A percentile compares a stretch with the other conserved stretches of the same genome.
phyloP scores from a whole-genome alignment of 2,888 invertebrate species.

The Chrysolina haemoptera region DNA sequence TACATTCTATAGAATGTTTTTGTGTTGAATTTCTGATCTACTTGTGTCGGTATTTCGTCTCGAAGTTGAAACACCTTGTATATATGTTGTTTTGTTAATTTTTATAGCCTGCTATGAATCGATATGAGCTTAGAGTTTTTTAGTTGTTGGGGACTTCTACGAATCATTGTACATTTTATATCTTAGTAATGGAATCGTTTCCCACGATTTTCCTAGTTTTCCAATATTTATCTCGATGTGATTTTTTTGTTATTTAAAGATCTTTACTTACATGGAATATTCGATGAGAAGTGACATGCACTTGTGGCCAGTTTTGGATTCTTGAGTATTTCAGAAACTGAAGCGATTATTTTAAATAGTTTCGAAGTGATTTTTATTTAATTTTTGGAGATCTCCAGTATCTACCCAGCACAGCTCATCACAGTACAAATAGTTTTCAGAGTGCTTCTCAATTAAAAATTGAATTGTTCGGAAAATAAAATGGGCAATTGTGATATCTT shows the following conservation, averaged over 20 bases:
- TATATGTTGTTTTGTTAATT: constrained; percentile 4
- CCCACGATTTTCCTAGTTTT: neutral
- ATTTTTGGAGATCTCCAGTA: neutral
- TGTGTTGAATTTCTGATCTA: neutral
- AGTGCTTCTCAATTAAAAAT: neutral
- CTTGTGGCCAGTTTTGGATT: too few relatives aligned
- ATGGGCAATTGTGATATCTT: too few relatives aligned
- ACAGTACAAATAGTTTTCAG: neutral
- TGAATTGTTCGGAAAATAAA: neutral
- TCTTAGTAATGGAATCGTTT: neutral
- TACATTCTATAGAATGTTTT: neutral
- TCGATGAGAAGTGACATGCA: neutral
- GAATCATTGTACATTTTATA: neutral
- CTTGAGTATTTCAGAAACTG: too few relatives aligned
- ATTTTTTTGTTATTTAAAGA: neutral
- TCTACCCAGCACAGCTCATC: neutral
- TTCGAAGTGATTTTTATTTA: too few relatives aligned
- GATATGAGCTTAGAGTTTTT: neutral
- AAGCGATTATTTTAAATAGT: too few relatives aligned
- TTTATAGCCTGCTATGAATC: neutral
- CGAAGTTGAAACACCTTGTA: neutral
- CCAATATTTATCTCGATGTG: neutral
- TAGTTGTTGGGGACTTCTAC: neutral
- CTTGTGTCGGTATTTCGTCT: neutral
- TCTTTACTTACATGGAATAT: neutral